These are phyloP conservation scores for Bufo gargarizans DNA, from an alignment of 2,113 vertebrate genomes.

Conservation along the genomic window DNA sequence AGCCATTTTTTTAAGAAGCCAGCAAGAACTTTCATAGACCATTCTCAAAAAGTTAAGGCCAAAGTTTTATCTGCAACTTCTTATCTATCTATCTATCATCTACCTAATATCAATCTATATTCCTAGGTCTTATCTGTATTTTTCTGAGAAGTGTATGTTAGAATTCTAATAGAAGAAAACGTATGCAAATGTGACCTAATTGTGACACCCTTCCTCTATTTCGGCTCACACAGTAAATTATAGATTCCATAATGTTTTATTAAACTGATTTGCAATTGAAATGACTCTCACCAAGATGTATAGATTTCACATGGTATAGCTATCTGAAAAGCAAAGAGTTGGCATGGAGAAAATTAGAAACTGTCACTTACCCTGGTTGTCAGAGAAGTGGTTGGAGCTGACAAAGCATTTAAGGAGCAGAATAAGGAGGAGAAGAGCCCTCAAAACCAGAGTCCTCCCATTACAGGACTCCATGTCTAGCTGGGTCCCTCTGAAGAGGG, in stretches of 20 bases:
- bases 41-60: background rate
- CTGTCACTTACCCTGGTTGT: slow-evolving; percentile 72
- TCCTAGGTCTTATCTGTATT: background rate
- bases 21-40: background rate
- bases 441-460: slow-evolving; percentile 68
- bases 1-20: background rate
- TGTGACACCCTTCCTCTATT: background rate
- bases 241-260: background rate
- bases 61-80: background rate
- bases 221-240: background rate
- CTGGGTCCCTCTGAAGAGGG: background rate
- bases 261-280: background rate
- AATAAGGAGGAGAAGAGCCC: slow-evolving; percentile 70
- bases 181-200: slow-evolving; percentile 5
- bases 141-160: background rate
- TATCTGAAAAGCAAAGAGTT: background rate
- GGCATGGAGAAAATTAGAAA: background rate
- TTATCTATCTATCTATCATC: background rate
- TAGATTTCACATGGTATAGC: background rate
- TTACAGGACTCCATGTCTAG: slow-evolving; percentile 71
- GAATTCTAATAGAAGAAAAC: background rate
- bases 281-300: background rate
- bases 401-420: slow-evolving; percentile 68
- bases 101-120: background rate
- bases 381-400: slow-evolving; percentile 68